Evolutionary conservation across 2,113 vertebrate species (phyloP), one percentile per base, ranked within the genome.

Genomic region (Forbesichthys agassizii): DNA sequence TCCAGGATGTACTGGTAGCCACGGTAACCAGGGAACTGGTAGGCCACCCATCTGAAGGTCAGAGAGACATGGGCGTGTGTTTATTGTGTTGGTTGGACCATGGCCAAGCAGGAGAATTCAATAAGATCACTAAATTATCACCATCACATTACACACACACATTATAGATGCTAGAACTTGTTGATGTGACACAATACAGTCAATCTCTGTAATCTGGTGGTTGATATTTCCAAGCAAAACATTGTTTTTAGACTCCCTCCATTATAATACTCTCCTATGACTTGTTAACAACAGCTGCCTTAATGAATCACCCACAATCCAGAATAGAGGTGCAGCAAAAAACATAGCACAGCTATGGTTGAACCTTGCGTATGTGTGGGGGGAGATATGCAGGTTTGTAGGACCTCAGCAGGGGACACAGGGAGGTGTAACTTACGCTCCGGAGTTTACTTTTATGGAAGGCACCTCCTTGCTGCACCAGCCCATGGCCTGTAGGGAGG

Each of bases 1-100:
- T 98, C 96, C 93, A 98, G 87, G 85, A 98, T 93, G 48, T 98
- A 98, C 89, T 98, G 97, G 93, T 97, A 98, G 64, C 98, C 96
- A 82, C 95, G 93, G 92, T 98, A 98, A 81, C 97, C 98, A 0
- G 96, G 98, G 85, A 96, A 99, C 93, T 98, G 96, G 87, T 98
- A 99, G 68, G 95, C 96, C 71, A 98, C 96, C 96, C 97, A 97
- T 83, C 96, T 98, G 89, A 54, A 74, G 61, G 61, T 16, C 54
- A 65, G 72, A 14, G 82, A 16, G 61, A 63, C 10, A 63, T 27
- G 27, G 5, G 52, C 42, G 20, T 27, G 47, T 1, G 14, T 36
- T 5, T 3, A 13, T 36, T 16, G 33, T 13, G 33, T 13, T 42
- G 58, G 20, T 42, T 11, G 55, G 49, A 47, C 33, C 42, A 47